phyloP scores from a whole-genome alignment of 2,888 invertebrate genomes.

The Cosmia trapezina region DNA sequence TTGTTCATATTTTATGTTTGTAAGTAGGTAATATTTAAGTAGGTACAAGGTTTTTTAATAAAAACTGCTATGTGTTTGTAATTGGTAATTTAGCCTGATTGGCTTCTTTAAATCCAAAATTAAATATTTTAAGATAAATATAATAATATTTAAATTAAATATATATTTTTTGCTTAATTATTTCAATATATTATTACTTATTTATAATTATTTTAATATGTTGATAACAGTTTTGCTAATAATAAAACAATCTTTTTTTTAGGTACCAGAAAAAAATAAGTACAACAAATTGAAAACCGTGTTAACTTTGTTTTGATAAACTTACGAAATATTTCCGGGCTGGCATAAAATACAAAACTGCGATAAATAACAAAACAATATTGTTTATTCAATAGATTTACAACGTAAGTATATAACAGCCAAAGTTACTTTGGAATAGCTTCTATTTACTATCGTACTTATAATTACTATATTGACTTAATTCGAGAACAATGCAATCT shows the following conservation, averaged over 20 bases:
- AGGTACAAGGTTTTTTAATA: background rate
- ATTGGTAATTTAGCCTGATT: background rate
- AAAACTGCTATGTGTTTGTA: background rate
- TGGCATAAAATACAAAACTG: slow-evolving; percentile 15
- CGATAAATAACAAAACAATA: slow-evolving; percentile 28
- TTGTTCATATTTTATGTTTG: slow-evolving; percentile 1
- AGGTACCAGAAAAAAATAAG: background rate
- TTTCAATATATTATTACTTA: no score
- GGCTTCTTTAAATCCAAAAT: no score
- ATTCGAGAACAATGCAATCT: slow-evolving; percentile 27
- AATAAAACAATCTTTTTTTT: no score
- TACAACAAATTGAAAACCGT: background rate
- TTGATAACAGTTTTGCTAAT: no score
- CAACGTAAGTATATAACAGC: slow-evolving; percentile 39
- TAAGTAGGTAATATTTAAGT: background rate
- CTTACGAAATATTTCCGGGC: background rate
- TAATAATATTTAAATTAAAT: no score
- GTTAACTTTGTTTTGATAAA: slow-evolving; percentile 6
- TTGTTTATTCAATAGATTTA: slow-evolving; percentile 32
- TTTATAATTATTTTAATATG: no score
- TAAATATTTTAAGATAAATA: no score
- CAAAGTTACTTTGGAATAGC: slow-evolving; percentile 37
- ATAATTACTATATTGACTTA: slow-evolving; percentile 25
- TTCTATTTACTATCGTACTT: slow-evolving; percentile 21
- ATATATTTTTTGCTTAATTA: no score